Percentiles rank a stretch among this genome's conserved stretches.
Conservation (phyloP, 2,888 invertebrate genomes). For the Agrotis clavis region DNA sequence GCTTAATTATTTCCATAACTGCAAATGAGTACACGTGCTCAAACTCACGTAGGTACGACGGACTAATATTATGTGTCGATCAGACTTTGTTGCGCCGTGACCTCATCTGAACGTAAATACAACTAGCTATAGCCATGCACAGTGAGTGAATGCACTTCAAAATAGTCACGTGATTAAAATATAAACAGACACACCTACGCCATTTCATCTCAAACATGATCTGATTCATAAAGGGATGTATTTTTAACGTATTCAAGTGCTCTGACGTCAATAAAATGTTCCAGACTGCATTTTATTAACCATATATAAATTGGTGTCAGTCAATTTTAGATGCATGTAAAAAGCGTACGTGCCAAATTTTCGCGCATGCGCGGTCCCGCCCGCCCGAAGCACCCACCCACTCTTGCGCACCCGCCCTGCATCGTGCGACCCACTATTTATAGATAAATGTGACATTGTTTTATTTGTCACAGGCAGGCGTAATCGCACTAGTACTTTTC, state of each 20-base stretch:
- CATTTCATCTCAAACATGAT: conserved; percentile 18
- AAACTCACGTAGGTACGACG: conserved; percentile 13
- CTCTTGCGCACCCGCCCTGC: conserved; percentile 73
- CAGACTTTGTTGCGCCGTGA: conserved; percentile 38
- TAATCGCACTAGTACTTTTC: conserved; percentile 86
- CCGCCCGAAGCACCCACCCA: conserved; percentile 68
- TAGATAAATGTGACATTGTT: conserved; percentile 87
- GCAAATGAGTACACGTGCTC: neutral
- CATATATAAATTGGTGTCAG: conserved; percentile 76
- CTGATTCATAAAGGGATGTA: conserved; percentile 37
- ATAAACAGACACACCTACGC: conserved; percentile 29
- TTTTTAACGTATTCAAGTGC: conserved; percentile 34
- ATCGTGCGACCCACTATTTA: conserved; percentile 80
- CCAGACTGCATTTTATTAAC: conserved; percentile 62
- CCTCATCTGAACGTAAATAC: neutral
- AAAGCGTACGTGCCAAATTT: conserved; percentile 83
- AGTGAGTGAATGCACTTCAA: conserved; percentile 27
- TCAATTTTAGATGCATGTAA: conserved; percentile 79
- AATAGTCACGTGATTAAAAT: conserved; percentile 21
- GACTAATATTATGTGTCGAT: conserved; percentile 3
- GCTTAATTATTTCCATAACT: conserved; percentile 5
- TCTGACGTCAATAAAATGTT: conserved; percentile 55
- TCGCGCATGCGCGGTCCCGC: conserved; percentile 68
- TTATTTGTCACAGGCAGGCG: conserved; percentile 76
- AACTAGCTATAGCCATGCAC: conserved; percentile 1